phyloP scores from a whole-genome alignment of 1,140 invertebrate species.

The Piezodorus guildinii region DNA sequence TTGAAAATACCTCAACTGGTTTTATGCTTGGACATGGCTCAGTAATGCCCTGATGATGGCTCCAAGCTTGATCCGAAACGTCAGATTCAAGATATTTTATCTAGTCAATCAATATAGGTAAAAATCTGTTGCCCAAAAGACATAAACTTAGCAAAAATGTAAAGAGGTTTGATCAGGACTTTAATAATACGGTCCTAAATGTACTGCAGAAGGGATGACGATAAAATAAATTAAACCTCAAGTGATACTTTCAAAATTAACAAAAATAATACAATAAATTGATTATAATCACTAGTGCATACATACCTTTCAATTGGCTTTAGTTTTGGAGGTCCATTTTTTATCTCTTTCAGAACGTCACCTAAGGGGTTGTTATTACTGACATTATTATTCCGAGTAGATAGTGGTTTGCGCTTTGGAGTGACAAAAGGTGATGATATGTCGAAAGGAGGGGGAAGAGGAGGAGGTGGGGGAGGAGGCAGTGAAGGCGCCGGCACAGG shows the following conservation, averaged over 20 bases:
- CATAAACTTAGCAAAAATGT: too few relatives aligned
- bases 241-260: background rate
- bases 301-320: slow-evolving; percentile 17
- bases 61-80: too few relatives aligned
- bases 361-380: background rate
- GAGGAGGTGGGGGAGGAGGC: slow-evolving; percentile 13
- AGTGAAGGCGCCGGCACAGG: background rate
- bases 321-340: slow-evolving; percentile 11
- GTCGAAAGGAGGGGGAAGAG: background rate
- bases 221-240: background rate
- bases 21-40: too few relatives aligned
- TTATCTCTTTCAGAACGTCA: slow-evolving; percentile 14
- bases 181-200: too few relatives aligned
- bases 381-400: slow-evolving; percentile 1
- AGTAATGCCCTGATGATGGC: too few relatives aligned
- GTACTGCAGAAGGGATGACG: too few relatives aligned
- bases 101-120: too few relatives aligned
- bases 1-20: too few relatives aligned
- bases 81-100: too few relatives aligned
- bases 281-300: background rate
- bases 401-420: background rate
- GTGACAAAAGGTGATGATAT: background rate
- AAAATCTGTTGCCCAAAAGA: too few relatives aligned
- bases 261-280: background rate
- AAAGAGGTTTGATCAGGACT: too few relatives aligned